phyloP scores from a whole-genome alignment of 2,888 invertebrate species.

The Andrena chrysosceles region DNA sequence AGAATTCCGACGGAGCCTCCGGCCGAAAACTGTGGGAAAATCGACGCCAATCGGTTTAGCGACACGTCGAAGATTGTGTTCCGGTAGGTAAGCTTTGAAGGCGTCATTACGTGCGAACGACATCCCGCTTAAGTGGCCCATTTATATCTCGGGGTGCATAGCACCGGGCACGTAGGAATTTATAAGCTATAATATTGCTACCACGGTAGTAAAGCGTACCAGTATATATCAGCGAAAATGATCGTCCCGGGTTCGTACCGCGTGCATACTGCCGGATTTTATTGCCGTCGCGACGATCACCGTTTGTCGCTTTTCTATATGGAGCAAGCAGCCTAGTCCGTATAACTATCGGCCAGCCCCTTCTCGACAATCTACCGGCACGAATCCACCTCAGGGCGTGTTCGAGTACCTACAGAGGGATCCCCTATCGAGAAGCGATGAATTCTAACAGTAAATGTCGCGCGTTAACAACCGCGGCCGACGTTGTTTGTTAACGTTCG shows the following conservation, averaged over 20 bases:
- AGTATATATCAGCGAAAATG: constrained; percentile 80
- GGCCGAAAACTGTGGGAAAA: constrained; percentile 54
- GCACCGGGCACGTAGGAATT: constrained; percentile 76
- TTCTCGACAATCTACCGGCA: constrained; percentile 20
- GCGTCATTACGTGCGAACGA: constrained; percentile 79
- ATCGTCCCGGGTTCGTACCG: constrained; percentile 66
- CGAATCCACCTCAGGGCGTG: constrained; percentile 38
- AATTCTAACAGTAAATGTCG: constrained; percentile 53
- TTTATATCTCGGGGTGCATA: constrained; percentile 72
- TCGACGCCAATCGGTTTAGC: constrained; percentile 44
- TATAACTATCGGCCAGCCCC: constrained; percentile 56
- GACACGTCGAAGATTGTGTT: constrained; percentile 61
- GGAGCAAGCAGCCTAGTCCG: constrained; percentile 57
- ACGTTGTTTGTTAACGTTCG: constrained; percentile 32
- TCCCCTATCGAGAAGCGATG: constrained; percentile 57
- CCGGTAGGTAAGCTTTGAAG: constrained; percentile 76
- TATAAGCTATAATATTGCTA: constrained; percentile 83
- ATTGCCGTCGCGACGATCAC: constrained; percentile 67
- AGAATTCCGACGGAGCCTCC: not conserved
- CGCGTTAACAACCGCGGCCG: constrained; percentile 30
- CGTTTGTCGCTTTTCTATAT: constrained; percentile 68
- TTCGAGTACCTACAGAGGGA: constrained; percentile 24
- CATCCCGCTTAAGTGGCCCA: constrained; percentile 77
- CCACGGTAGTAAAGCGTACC: constrained; percentile 80
- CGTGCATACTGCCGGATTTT: constrained; percentile 72